Evolutionary conservation across 1,140 invertebrate species (phyloP).

Genomic region (Lucilia cuprina): DNA sequence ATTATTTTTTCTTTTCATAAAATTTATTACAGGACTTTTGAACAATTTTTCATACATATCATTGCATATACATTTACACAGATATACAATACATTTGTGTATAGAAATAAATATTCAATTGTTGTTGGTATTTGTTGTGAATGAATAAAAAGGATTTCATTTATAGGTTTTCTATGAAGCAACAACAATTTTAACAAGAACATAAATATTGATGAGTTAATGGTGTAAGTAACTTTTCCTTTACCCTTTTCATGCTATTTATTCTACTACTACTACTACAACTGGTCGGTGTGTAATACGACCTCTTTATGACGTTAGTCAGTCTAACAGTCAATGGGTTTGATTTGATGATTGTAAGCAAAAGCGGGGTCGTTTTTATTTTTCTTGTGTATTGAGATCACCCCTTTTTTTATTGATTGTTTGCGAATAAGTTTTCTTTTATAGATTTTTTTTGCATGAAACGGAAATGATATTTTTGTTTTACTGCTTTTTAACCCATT

Average conservation of each 20-base stretch:
- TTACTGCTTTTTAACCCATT: not conserved
- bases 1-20: not conserved
- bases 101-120: constrained; percentile 17
- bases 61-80: not conserved
- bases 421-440: not conserved
- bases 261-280: not conserved
- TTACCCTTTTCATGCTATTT: not conserved
- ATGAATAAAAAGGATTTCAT: constrained; percentile 19
- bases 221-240: constrained; percentile 14
- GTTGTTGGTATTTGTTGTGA: constrained; percentile 13
- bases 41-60: not conserved
- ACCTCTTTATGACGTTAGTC: constrained; percentile 21
- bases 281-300: constrained; percentile 12
- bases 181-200: constrained; percentile 23
- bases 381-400: not conserved
- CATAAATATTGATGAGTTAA: constrained; percentile 37
- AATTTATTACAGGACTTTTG: constrained; percentile 1
- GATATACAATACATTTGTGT: too few relatives aligned
- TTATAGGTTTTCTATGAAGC: constrained; percentile 24
- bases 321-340: not conserved
- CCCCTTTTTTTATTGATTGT: constrained; percentile 36
- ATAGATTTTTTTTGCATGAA: not conserved
- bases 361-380: not conserved
- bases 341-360: not conserved
- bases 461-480: constrained; percentile 1